These are phyloP conservation scores for Platysteira castanea DNA, from an alignment of 2,113 vertebrate genomes.

Conservation along the genomic window DNA sequence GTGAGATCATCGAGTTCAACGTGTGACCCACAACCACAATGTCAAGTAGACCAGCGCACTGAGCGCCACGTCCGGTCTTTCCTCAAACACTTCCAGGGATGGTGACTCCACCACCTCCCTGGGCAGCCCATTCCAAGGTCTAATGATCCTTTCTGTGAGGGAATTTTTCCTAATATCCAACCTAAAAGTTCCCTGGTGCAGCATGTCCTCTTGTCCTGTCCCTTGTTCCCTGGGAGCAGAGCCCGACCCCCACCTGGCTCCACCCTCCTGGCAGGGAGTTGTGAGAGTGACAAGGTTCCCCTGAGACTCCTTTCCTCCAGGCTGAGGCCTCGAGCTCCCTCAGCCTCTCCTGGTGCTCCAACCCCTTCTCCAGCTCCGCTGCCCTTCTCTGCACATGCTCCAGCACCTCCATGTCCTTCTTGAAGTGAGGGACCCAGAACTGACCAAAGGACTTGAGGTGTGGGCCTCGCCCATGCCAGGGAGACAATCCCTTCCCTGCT, in stretches of 20 bases:
- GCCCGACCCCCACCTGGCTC: not conserved
- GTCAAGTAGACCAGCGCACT: not conserved
- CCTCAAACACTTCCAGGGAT: not conserved
- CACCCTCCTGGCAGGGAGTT: not conserved
- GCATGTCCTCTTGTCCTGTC: not conserved
- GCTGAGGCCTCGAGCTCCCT: not conserved
- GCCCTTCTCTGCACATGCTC: not conserved
- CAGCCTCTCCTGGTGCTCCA: not conserved
- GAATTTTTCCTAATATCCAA: not conserved
- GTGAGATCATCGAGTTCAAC: not conserved
- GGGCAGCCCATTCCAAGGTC: not conserved
- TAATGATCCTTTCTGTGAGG: not conserved
- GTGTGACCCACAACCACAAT: not conserved
- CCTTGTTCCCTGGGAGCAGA: not conserved
- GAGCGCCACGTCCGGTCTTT: too few relatives aligned
- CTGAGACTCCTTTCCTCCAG: not conserved
- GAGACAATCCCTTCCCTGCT: too few relatives aligned
- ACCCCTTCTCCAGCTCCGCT: rapidly evolving
- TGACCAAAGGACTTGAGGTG: too few relatives aligned
- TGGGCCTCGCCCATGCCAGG: not conserved
- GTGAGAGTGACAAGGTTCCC: too few relatives aligned
- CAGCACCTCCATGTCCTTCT: not conserved
- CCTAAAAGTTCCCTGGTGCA: not conserved
- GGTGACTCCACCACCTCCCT: too few relatives aligned
- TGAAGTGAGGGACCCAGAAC: not conserved